Conservation (phyloP, 2,888 invertebrate species). For the Macaria notata region DNA sequence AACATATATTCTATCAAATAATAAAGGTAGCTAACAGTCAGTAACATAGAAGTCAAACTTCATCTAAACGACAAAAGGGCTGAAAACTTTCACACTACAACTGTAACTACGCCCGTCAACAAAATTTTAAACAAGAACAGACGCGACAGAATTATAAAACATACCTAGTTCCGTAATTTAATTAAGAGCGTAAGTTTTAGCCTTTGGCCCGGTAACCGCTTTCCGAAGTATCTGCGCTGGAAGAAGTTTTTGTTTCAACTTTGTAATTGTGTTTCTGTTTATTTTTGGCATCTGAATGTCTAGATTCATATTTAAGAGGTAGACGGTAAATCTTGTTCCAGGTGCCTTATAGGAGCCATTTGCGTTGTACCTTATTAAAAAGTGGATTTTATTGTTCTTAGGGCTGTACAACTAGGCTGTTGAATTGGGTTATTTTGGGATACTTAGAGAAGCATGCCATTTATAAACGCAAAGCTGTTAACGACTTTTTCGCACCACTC, state of each 20-base stretch:
- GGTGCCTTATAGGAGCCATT: too few relatives aligned
- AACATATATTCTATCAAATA: too few relatives aligned
- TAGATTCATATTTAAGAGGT: constrained; percentile 15
- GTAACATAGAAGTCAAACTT: too few relatives aligned
- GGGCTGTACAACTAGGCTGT: too few relatives aligned
- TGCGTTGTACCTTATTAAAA: too few relatives aligned
- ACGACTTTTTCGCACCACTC: not conserved
- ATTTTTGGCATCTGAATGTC: constrained; percentile 28
- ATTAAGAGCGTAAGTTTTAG: constrained; percentile 28
- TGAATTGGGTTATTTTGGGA: too few relatives aligned
- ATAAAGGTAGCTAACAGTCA: too few relatives aligned
- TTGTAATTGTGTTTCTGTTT: constrained; percentile 34
- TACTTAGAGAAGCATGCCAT: not conserved
- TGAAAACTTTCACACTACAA: constrained; percentile 7
- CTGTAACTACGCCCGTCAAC: constrained; percentile 9
- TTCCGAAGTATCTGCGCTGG: constrained; percentile 26
- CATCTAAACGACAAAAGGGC: too few relatives aligned
- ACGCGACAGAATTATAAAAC: constrained; percentile 26
- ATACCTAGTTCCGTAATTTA: constrained; percentile 27
- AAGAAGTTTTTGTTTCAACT: constrained; percentile 29
- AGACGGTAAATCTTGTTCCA: not conserved
- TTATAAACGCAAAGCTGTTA: not conserved
- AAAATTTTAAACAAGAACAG: constrained; percentile 16
- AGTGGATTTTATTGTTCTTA: too few relatives aligned
- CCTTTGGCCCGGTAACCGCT: constrained; percentile 29